Evolutionary conservation across 92 coral and sea anemone genomes (phyloP), one percentile per base, ranked within the genome.

Genomic region (Parazoanthus darwini): DNA sequence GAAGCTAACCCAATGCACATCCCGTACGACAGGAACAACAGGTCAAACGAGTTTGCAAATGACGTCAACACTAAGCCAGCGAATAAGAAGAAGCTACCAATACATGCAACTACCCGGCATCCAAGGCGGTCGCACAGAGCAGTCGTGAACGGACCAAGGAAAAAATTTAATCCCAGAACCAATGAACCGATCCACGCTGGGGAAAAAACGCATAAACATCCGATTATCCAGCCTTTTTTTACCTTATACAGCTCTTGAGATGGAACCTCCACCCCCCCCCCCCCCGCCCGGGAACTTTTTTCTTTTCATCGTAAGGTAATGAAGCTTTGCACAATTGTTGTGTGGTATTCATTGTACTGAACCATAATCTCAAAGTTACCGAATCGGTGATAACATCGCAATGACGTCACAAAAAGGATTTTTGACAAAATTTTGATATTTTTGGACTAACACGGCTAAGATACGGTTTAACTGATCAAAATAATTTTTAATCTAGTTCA

Each of bases 81-180:
- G 39, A 89, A 81, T 29, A 87, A 65, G 70, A 89, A 82, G 63
- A 89, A 37, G 29, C 88, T 71, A 6, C 91, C 91, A 63, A 82
- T n/a, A 75, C 85, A 74, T 66, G 88, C 74, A 14, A 82, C 85
- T 25, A 82, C 68, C 25, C 91, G 88, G 50, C 91, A 74, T 18
- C 91, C 91, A 74, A 89, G 46, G 33, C 91, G 91, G 39, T 89
- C 91, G 54, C 91, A 82, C 66, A 89, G 73, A 20, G 91, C 91
- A 59, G 88, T 89, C 29, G 91, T 77, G 84, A 89, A 74, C 9
- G 91, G 91, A 43, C 91, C 91, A 65, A 73, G 85, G 79, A 89
- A 82, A 39, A 89, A 89, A 48, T 89, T 89, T 29, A 89, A 72
- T 9, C 91, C 91, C 70, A 89, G 78, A 75, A 73, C 91, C 37